Evolutionary conservation across 2,888 invertebrate species (phyloP).

Genomic region (Cylindroiulus punctatus): DNA sequence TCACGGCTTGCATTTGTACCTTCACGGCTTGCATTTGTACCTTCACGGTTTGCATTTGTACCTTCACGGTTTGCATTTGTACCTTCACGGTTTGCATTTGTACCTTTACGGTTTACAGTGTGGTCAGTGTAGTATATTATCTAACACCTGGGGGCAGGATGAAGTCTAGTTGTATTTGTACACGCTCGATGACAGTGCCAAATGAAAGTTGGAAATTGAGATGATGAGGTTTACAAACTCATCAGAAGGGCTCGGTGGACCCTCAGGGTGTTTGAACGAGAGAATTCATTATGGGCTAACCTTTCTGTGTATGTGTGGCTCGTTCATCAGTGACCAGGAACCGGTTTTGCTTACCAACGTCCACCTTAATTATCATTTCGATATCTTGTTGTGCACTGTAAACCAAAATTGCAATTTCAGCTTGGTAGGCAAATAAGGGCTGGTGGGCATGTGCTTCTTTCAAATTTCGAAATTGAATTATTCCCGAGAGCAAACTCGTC

Average conservation of each 20-base stretch:
- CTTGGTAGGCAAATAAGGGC: not conserved
- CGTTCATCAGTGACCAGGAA: not conserved
- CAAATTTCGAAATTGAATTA: constrained; percentile 28
- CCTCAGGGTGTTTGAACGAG: not conserved
- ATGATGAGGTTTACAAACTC: constrained; percentile 8
- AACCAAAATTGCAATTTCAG: not conserved
- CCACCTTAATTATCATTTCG: constrained; percentile 16
- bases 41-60: no score
- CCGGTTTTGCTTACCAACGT: not conserved
- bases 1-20: no score
- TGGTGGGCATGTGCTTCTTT: not conserved
- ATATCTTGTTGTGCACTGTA: not conserved
- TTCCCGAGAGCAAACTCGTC: constrained; percentile 4
- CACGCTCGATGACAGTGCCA: constrained; percentile 1
- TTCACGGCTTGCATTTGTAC: no score
- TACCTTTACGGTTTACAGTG: no score
- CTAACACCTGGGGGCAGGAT: not conserved
- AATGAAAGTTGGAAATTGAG: constrained; percentile 29
- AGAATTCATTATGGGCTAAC: constrained; percentile 6
- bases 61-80: no score
- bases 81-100: no score
- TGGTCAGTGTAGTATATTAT: no score
- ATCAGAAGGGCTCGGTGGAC: not conserved
- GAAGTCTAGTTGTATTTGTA: not conserved
- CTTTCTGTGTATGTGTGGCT: not conserved